Percentiles rank a stretch among this genome's conserved stretches.
phyloP scores from a whole-genome alignment of 2,113 vertebrate species.

The Lutjanus erythropterus region DNA sequence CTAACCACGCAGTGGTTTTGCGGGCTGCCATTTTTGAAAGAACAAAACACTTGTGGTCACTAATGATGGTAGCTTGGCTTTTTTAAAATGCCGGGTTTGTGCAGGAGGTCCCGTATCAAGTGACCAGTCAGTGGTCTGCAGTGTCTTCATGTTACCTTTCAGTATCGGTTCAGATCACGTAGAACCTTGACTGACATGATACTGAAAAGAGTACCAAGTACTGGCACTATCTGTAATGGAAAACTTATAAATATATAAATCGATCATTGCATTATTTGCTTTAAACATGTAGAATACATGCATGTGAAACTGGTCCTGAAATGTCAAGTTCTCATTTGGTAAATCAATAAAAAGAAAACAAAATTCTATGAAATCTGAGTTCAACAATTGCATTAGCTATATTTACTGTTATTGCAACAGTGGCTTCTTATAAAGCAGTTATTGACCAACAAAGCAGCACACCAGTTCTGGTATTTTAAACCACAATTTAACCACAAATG shows the following conservation, averaged over 20 bases:
- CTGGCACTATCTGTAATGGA: no score
- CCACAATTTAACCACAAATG: constrained; percentile 7
- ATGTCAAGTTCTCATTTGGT: not conserved
- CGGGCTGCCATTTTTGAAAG: no score
- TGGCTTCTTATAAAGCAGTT: not conserved
- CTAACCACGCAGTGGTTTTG: no score
- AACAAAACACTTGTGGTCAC: no score
- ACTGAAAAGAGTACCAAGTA: no score
- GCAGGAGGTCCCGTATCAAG: no score
- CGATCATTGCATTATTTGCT: not conserved
- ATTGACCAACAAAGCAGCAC: not conserved
- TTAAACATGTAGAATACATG: not conserved
- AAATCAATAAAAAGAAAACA: not conserved
- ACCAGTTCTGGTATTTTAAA: constrained; percentile 1
- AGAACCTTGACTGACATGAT: no score
- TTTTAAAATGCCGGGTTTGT: no score
- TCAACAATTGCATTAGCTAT: not conserved
- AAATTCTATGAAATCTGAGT: not conserved
- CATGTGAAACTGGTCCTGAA: not conserved
- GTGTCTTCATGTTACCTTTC: no score
- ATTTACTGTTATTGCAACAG: not conserved
- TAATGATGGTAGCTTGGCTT: no score
- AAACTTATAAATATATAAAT: not conserved
- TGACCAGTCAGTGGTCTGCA: no score
- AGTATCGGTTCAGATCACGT: no score